Evolutionary conservation across 92 coral and sea anemone genomes (phyloP), one percentile per base, ranked within the genome.

Genomic region (Palythoa grandiflora): DNA sequence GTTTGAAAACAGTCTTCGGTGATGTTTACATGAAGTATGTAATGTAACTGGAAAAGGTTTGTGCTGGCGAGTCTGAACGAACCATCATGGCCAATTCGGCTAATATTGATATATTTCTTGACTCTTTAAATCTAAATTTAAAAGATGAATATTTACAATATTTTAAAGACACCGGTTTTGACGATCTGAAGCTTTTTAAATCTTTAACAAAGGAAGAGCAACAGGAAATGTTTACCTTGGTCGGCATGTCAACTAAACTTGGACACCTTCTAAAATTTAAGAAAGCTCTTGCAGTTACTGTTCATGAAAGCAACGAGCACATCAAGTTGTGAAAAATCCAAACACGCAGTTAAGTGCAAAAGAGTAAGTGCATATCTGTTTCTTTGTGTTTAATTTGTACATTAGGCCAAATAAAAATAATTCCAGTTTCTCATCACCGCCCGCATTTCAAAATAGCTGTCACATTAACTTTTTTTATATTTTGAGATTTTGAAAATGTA

Each of bases 21-120:
- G 77, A 11, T 40, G 77, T 73, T 73, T 73, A 73, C 77, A 73
- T 73, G 77, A 73, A 73, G 77, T 73, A 73, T 73, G 20, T 20
- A 20, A 40, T 68, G 39, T 68, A 68, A 68, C 38, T 68, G 77
- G 28, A 13, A 73, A 54, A 20, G 53, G 52, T 40, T 70, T 70
- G 59, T 7, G 19, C 79, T 52, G 52, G 48, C 36, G 9, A 40
- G 35, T 51, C 66, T 19, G 66, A 77, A 14, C 9, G 55, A 51
- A 28, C 57, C 59, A 75, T 40, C 73, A 68, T 63, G 71, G 73
- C 73, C 39, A 11, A 68, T 68, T 68, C 73, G 38, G 38, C 38
- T 28, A 20, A 68, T 75, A 75, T 48, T 65, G 38, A 75, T 75
- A 75, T 1, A 48, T 19, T 75, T 75, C 38, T 68, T 68, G 38